Base-by-base conservation (phyloP, 1,140 invertebrate species). In the Lepeophtheirus salmonis region DNA sequence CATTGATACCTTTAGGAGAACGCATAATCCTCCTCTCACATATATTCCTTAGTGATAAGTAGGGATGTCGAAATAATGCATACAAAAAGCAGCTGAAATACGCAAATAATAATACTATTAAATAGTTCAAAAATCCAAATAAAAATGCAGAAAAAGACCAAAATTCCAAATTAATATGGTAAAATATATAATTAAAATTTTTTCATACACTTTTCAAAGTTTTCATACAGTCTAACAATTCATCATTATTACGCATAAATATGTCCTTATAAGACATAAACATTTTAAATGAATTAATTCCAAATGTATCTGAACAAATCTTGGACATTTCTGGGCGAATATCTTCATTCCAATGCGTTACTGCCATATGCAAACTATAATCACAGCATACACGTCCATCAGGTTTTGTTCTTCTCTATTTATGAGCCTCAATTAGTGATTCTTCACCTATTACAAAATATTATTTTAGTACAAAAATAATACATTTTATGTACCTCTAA, bases 371-470 rank as follows among this genome's bases (percentile, higher is more conserved):
- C 12, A 99, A 75, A 1, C 74, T 81, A 73, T 97, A 99, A 76
- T 99, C 96, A 73, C 95, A 99, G 71, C 92, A 97, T 0, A 96
- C 92, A 76, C 96, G 95, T 53, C 80, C 80, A 70, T 98, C 94
- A 17, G 95, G 94, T 71, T 81, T 86, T 54, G 79, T 72, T 57
- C 91, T 78, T 80, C 88, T 97, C 68, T 85, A 82, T 60, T 89
- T 80, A 71, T 92, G 97, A 1, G 88, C 86, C 63, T 97, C 89
- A 0, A 97, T 65, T 6, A 96, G 74, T 1, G 86, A 87, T 67
- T 90, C 82, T n/a, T n/a, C n/a, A 4, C 81, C 82, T 68, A 83
- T 83, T 66, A 83, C 53, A 90, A 73, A 12, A 83, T 89, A 71
- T 91, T 94, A 71, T 95, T 89, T 70, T 89, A 85, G 88, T 71